A percentile compares a stretch with the other conserved stretches of the same genome.
phyloP scores from a whole-genome alignment of 2,888 invertebrate genomes.

The Busseola fusca region DNA sequence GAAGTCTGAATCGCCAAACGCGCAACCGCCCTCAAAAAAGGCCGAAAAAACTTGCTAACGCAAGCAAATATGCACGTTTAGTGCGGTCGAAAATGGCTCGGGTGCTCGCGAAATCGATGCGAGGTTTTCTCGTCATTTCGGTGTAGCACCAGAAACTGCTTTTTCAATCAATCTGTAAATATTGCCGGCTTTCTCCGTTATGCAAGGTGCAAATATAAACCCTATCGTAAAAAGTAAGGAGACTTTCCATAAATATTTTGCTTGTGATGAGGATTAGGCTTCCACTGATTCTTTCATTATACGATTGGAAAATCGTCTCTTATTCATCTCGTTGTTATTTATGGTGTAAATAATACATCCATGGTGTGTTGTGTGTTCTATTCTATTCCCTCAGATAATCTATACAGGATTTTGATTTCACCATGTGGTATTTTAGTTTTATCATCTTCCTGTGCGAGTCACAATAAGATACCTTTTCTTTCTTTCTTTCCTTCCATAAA shows the following conservation, averaged over 20 bases:
- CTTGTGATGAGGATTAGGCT: neutral
- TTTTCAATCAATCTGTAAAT: conserved; percentile 26
- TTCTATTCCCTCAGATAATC: neutral
- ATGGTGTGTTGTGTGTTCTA: too few relatives aligned
- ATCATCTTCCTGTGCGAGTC: too few relatives aligned
- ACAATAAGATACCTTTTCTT: too few relatives aligned
- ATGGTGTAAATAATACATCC: too few relatives aligned
- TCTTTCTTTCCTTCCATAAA: neutral
- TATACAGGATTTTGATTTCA: neutral
- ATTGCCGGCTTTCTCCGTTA: neutral
- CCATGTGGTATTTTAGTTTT: too few relatives aligned
- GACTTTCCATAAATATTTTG: neutral
- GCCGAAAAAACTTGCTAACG: conserved; percentile 8
- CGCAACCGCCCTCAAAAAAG: conserved; percentile 13
- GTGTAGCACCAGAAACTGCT: conserved; percentile 5
- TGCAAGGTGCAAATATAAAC: neutral
- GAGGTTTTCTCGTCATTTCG: conserved; percentile 25
- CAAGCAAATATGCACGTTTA: conserved; percentile 42
- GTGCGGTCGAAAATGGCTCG: conserved; percentile 38
- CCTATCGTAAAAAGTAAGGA: neutral
- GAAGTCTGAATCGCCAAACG: neutral
- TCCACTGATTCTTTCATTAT: neutral
- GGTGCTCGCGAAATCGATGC: conserved; percentile 14
- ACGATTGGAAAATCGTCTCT: neutral
- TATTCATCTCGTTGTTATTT: too few relatives aligned